Conservation (phyloP, 2,113 vertebrate genomes). For the Plecturocebus donacophilus region DNA sequence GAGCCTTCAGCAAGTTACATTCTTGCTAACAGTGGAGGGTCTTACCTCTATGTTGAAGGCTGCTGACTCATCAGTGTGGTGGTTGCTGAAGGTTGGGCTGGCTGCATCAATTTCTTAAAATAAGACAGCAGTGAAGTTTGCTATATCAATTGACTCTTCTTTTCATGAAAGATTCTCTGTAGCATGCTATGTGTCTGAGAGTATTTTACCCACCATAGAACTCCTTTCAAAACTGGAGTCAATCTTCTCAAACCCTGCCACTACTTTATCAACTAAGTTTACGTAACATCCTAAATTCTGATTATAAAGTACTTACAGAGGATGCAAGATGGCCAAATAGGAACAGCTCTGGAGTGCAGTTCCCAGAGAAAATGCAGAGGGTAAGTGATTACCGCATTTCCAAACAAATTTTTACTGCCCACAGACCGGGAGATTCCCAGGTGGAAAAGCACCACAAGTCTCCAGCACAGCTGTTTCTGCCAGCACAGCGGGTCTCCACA, state of each 20-base stretch:
- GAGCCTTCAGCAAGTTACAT: not conserved
- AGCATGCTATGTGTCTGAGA: not conserved
- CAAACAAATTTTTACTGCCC: no score
- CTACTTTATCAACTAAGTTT: not conserved
- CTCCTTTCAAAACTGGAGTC: not conserved
- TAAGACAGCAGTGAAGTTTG: not conserved
- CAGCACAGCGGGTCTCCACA: no score
- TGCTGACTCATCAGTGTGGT: not conserved
- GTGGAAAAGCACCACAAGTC: no score
- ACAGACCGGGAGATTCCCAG: no score
- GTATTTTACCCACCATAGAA: not conserved
- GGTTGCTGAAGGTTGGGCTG: not conserved
- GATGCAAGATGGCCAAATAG: no score
- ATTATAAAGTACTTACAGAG: no score
- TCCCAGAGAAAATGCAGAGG: no score
- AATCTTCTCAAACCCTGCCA: not conserved
- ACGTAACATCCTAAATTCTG: not conserved
- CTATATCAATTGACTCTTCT: not conserved
- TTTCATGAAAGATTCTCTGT: not conserved
- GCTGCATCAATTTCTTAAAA: not conserved
- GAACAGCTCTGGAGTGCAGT: no score
- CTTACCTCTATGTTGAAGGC: not conserved
- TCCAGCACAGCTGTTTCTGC: no score
- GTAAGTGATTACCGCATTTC: no score
- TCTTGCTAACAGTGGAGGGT: not conserved